Evolutionary conservation across 2,797 vertebrate species (phyloP), one percentile per base, ranked within the genome.

Genomic region (Semaprochilodus insignis): DNA sequence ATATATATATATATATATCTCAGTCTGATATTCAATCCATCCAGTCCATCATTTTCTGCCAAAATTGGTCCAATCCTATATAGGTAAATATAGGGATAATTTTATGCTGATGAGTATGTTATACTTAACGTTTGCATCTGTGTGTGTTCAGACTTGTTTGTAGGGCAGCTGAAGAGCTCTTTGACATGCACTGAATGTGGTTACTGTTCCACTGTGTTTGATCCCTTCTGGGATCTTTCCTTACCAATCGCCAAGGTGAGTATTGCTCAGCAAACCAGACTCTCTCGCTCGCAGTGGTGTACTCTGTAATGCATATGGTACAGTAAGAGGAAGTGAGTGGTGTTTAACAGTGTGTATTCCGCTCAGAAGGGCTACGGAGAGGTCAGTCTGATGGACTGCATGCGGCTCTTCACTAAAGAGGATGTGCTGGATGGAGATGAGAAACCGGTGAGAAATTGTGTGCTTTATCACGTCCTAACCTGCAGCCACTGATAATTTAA

Each of bases 171-270:
- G 80, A 99, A 97, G 95, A 99, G 97, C 85, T 98, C 97, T 0
- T 92, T 99, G 91, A 99, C 97, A 0, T 99, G 98, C 90, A 97
- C 95, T 0, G 96, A 96, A 74, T 99, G 98, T 0, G 96, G 97
- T 10, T 97, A 97, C 93, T 98, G 97, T 88, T 99, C 98, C 75
- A 99, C 98, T 0, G 97, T 97, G 87, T 99, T 98, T 0, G 97
- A 99, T 87, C 98, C 98, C 59, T 99, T 99, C 92, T 99, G 98
- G 98, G 98, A 99, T 91, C 94, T 99, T 81, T 99, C 97, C n/a
- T 92, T 99, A 85, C 98, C 97, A 77, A 98, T 99, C 77, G 91
- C 97, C 88, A 98, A 98, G 97, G 97, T 98, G 63, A 88, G 91
- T 52, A 62, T 62, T 21, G 14, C 73, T 70, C 55, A 27, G 57